Base-by-base conservation (phyloP, 2,113 vertebrate species). In the Pomatostomus ruficeps region DNA sequence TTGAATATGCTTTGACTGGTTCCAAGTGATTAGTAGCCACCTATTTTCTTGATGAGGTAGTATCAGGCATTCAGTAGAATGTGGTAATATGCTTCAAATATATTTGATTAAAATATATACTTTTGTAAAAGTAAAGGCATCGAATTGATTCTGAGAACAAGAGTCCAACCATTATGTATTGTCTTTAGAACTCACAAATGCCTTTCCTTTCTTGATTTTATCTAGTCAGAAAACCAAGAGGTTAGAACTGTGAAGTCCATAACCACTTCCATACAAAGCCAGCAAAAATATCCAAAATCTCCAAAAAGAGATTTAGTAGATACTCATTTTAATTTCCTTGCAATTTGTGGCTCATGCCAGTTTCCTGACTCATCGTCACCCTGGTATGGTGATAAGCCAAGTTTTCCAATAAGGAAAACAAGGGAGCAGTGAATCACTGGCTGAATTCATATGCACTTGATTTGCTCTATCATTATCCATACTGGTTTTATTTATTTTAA, bases 331-430 rank as follows among this genome's bases (percentile, higher is more conserved):
- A 33, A 90, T 95, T 92, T 93, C 66, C 89, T 92, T 77, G 78
- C 86, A 70, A 2, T 66, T 45, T 83, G 91, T 63, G 95, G 91
- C 62, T 95, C 33, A 74, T 91, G 82, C 88, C 91, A 74, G 63
- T 79, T 89, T 59, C 93, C 82, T 96, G 96, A 96, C 90, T 96
- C 96, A 95, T 16, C 52, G 10, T 97, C 92, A 85, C 91, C 77
- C 91, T 0, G 0, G 55, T 14, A 20, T 5, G 13, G 81, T 48
- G 93, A 70, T 88, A 67, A 1, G 55, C 91, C 23, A 54, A 63
- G 85, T 88, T 96, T 94, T 96, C 93, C 94, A 91, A 92, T 78
- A 81, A 85, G 91, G 89, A 93, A 96, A 93, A 85, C 43, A 91
- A 88, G 82, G 67, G 71, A 88, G 88, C 35, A 78, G 75, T 96